A percentile compares a stretch with the other conserved stretches of the same genome.
Evolutionary conservation across 2,888 invertebrate genomes (phyloP).

Genomic region (Lithodes maja): DNA sequence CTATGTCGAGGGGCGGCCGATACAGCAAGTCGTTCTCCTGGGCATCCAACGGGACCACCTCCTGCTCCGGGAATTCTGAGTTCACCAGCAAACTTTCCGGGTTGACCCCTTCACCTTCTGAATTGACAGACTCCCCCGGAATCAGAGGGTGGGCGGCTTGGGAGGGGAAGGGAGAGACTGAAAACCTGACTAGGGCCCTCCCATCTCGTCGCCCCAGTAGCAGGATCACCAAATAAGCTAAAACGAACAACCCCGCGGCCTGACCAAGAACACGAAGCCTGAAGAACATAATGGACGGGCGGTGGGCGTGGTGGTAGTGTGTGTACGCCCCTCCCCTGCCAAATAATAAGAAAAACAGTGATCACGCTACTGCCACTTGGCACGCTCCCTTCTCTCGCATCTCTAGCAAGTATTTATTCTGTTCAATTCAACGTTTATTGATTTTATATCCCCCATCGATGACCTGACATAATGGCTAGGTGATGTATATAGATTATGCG

Average conservation of each 20-base stretch:
- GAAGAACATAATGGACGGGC: slow-evolving; percentile 19
- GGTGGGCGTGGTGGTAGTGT: no score
- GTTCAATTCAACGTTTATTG: no score
- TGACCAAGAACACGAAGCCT: slow-evolving; percentile 13
- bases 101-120: neutral
- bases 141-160: neutral
- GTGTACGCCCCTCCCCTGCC: no score
- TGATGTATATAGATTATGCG: no score
- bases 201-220: slow-evolving; percentile 29
- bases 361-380: no score
- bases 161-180: neutral
- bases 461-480: no score
- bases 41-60: slow-evolving; percentile 39
- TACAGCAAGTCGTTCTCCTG: slow-evolving; percentile 58
- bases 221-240: slow-evolving; percentile 1
- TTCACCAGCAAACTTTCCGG: neutral
- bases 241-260: neutral
- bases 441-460: no score
- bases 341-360: no score
- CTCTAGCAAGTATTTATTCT: no score
- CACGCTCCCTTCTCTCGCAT: no score
- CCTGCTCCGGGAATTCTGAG: neutral
- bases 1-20: slow-evolving; percentile 64
- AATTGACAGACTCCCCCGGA: neutral
- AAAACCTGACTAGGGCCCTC: neutral